Evolutionary conservation across 2,797 vertebrate species (phyloP).

Genomic region (Manis javanica): DNA sequence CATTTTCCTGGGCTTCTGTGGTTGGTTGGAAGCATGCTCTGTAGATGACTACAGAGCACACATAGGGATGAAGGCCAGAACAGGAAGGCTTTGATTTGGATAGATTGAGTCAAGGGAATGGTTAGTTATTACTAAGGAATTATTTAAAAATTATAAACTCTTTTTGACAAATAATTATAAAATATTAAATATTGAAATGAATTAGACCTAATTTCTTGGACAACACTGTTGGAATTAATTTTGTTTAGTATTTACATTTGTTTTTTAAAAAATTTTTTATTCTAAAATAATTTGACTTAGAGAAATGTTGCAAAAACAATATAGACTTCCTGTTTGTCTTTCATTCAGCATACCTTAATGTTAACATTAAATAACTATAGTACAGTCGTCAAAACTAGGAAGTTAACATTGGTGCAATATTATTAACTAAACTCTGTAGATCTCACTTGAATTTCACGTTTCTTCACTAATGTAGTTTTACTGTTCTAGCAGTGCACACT

Average conservation of each 20-base stretch:
- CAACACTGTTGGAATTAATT: background rate
- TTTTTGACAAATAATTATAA: background rate
- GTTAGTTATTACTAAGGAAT: background rate
- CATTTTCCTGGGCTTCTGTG: background rate
- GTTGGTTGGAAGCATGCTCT: background rate
- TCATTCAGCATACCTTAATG: background rate
- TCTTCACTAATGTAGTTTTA: background rate
- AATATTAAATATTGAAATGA: background rate
- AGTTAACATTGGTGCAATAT: background rate
- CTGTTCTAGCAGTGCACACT: background rate
- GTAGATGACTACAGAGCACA: background rate
- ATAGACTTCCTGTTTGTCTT: background rate
- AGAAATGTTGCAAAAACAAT: background rate
- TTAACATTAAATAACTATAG: background rate
- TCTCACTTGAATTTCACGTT: background rate
- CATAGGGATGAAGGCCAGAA: background rate
- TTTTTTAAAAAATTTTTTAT: background rate
- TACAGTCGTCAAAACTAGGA: background rate
- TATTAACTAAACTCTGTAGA: background rate
- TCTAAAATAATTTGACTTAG: conserved; percentile 22
- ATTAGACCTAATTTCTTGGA: background rate
- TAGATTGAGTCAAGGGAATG: background rate
- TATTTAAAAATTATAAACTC: background rate
- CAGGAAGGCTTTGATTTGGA: background rate
- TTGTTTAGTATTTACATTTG: background rate